phyloP scores from a whole-genome alignment of 2,888 invertebrate genomes.

The Polylopha cassiicola region DNA sequence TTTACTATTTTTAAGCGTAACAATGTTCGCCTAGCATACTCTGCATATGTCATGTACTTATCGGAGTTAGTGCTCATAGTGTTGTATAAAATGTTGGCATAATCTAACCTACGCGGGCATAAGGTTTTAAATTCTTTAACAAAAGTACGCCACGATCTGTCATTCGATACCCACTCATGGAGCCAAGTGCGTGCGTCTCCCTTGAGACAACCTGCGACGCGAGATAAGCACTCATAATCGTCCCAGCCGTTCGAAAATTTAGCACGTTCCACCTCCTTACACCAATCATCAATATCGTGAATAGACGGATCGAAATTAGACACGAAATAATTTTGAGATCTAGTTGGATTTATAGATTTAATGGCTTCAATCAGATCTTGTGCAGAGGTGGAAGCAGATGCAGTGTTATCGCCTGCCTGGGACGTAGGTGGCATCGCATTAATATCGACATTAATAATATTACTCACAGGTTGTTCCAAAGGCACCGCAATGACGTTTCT shows the following conservation, averaged over 20 bases:
- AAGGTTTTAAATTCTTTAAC: constrained; percentile 3
- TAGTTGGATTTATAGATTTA: no score
- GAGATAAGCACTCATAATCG: background rate
- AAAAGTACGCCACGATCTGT: constrained; percentile 9
- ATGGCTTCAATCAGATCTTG: no score
- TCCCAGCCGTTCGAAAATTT: background rate
- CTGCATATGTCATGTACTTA: constrained; percentile 5
- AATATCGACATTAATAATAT: no score
- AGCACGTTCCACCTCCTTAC: background rate
- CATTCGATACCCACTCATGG: constrained; percentile 4
- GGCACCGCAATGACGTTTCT: no score
- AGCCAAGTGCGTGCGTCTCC: background rate
- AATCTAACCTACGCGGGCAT: constrained; percentile 4
- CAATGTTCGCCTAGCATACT: background rate
- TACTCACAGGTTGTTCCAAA: no score
- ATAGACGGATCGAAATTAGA: no score
- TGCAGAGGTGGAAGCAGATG: no score
- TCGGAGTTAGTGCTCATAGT: constrained; percentile 3
- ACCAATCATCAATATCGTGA: no score
- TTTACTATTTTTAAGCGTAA: background rate
- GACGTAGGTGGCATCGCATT: no score
- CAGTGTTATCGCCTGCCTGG: no score
- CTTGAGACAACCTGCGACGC: background rate
- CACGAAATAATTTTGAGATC: no score
- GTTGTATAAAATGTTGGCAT: constrained; percentile 8